Evolutionary conservation across 2,888 invertebrate species (phyloP).

Genomic region (Ceraclea dissimilis): DNA sequence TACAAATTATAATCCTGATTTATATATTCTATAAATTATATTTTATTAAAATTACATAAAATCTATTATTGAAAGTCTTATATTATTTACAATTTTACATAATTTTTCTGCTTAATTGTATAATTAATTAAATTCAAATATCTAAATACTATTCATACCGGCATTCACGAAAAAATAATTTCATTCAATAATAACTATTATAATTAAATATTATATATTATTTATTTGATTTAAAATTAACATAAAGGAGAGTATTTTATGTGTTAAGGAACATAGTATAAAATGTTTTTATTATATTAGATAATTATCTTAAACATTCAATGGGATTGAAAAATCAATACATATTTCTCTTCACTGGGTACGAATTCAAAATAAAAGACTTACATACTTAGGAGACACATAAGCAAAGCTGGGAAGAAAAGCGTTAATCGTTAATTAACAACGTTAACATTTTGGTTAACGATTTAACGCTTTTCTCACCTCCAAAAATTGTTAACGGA

Average conservation of each 20-base stretch:
- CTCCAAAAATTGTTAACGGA: no score
- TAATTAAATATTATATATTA: not conserved
- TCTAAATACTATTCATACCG: not conserved
- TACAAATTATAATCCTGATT: not conserved
- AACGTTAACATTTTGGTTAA: no score
- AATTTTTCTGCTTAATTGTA: not conserved
- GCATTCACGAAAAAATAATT: not conserved
- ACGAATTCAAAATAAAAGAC: no score
- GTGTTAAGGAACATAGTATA: not conserved
- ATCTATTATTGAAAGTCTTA: slow-evolving; percentile 23
- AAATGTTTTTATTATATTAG: no score
- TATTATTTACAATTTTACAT: slow-evolving; percentile 6
- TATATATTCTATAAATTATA: not conserved
- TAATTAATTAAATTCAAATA: not conserved
- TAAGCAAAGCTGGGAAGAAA: no score
- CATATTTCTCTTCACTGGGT: no score
- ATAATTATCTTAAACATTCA: no score
- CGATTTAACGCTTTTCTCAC: no score
- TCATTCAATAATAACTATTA: not conserved
- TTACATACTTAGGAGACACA: no score
- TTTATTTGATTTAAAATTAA: not conserved
- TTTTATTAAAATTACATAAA: slow-evolving; percentile 16
- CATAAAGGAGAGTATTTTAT: not conserved
- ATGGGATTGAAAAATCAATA: no score
- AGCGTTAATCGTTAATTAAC: no score